Evolutionary conservation across 2,888 invertebrate genomes (phyloP), one percentile per base, ranked within the genome.

Genomic region (Tenthredo amoena): DNA sequence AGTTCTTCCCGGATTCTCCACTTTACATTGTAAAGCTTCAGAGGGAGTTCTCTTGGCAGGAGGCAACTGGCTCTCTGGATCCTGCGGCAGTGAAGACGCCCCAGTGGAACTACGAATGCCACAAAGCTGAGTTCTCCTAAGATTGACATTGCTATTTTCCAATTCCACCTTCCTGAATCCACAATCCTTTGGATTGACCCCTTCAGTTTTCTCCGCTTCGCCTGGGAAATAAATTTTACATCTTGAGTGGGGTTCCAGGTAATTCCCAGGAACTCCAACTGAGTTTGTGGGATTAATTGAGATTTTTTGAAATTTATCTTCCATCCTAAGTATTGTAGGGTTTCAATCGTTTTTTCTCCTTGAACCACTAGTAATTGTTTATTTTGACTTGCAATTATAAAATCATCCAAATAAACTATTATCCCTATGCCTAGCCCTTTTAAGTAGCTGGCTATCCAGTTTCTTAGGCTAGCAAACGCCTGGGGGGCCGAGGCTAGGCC

Each of bases 361-460:
- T 84, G 84, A 1, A 6, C 26, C 31, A 9, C 5, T n/a, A 74
- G 40, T 26, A 34, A 68, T 26, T 68, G 18, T 7, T 18, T 50
- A 76, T 86, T 43, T 72, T 88, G 86, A 34, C 86, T 12, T 10
- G 68, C 87, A 0, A 89, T 37, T 7, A 89, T 62, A 74, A 88
- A 89, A 47, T 90, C 89, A 89, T 90, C 89, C 7, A 90, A 86
- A 72, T 90, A 91, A 0, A 91, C 90, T 37, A 91, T 62, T 7
- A 88, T 86, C 76, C 89, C 84, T 21, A 90, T 86, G 1, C 87
- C 87, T 79, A 58, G 82, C 21, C 65, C 3, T 74, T 89, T 50
- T 0, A 90, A 86, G 3, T 47, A 34, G 40, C 89, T 7, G 89
- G 40, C 89, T 7, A 89, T 50, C 89, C 89, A 90, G 85, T 90